Conservation (phyloP, 1,140 invertebrate genomes). For the Macrosteles quadrilineatus region DNA sequence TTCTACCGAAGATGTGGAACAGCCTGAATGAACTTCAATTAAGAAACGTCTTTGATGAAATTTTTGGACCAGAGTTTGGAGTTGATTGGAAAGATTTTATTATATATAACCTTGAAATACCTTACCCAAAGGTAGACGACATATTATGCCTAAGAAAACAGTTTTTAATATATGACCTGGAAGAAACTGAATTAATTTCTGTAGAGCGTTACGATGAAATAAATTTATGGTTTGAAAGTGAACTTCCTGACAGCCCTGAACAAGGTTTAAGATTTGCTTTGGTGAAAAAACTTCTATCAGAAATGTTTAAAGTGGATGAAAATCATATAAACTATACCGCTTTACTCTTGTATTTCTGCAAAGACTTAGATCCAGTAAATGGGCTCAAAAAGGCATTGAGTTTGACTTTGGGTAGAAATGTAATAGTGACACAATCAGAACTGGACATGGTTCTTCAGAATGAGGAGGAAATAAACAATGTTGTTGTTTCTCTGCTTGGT, state of each 20-base stretch:
- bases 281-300: conserved; percentile 56
- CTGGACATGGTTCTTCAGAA: neutral
- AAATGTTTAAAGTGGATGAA: conserved; percentile 53
- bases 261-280: conserved; percentile 48
- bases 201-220: conserved; percentile 48
- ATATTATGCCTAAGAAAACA: conserved; percentile 52
- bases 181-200: conserved; percentile 50
- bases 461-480: neutral
- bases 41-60: conserved; percentile 49
- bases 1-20: conserved; percentile 56
- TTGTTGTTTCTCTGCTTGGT: neutral
- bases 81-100: conserved; percentile 65
- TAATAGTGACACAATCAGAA: conserved; percentile 35
- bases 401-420: conserved; percentile 55
- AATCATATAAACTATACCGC: conserved; percentile 59
- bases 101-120: conserved; percentile 56
- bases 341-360: conserved; percentile 60
- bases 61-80: conserved; percentile 55
- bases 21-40: conserved; percentile 53
- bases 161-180: conserved; percentile 52
- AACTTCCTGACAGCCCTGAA: conserved; percentile 44
- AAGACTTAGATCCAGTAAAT: conserved; percentile 53
- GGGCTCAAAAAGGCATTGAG: conserved; percentile 59
- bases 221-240: conserved; percentile 58
- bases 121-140: conserved; percentile 54